These are phyloP conservation scores for Poecile montanus DNA, from an alignment of 2,797 vertebrate genomes.

Conservation along the genomic window DNA sequence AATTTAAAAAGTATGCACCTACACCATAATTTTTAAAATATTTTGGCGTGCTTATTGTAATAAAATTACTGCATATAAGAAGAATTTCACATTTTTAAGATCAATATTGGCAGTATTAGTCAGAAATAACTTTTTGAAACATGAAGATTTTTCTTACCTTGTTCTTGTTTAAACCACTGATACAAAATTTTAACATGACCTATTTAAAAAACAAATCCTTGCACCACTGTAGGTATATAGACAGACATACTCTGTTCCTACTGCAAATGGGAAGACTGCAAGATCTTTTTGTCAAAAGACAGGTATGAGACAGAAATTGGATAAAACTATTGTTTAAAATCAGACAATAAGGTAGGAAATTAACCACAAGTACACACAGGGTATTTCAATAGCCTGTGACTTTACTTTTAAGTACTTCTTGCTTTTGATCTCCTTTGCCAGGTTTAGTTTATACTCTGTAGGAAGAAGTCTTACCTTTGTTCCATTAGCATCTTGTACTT, in stretches of 20 bases:
- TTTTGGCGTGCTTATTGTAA: not conserved
- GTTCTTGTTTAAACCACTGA: not conserved
- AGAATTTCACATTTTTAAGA: not conserved
- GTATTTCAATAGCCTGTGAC: not conserved
- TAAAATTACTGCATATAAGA: not conserved
- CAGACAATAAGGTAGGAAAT: not conserved
- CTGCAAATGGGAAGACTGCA: not conserved
- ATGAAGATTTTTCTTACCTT: not conserved
- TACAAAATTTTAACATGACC: not conserved
- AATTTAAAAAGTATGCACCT: not conserved
- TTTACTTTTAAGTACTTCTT: not conserved
- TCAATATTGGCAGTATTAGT: not conserved
- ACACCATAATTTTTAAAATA: not conserved
- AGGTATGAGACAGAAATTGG: not conserved
- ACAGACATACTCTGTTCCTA: not conserved
- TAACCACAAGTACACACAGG: not conserved
- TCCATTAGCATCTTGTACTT: not conserved
- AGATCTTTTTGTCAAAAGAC: not conserved
- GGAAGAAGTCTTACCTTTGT: not conserved
- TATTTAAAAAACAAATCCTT: not conserved
- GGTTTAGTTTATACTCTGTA: not conserved
- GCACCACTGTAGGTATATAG: not conserved
- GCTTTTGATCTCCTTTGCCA: not conserved
- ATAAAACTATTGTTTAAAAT: not conserved
- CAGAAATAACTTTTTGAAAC: not conserved